Evolutionary conservation across 2,888 invertebrate species (phyloP).

Genomic region (Chironomus tentans): DNA sequence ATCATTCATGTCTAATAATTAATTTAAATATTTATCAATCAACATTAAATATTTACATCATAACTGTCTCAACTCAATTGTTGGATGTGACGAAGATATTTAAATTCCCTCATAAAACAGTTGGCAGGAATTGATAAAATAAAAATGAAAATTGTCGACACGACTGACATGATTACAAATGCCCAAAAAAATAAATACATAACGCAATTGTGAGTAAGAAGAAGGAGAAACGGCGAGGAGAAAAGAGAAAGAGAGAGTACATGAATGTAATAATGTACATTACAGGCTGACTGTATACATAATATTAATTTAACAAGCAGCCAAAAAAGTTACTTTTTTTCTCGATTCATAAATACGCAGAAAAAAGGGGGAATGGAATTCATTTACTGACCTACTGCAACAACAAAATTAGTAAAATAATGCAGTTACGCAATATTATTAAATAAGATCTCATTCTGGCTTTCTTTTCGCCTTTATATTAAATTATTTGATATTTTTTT

Average conservation of each 20-base stretch:
- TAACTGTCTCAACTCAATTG: too few species aligned
- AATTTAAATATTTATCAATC: too few species aligned
- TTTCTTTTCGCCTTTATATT: neutral
- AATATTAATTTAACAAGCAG: neutral
- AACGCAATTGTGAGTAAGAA: neutral
- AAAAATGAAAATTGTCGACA: neutral
- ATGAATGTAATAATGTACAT: neutral
- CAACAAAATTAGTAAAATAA: conserved; percentile 1
- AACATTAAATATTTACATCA: too few species aligned
- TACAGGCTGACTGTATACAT: neutral
- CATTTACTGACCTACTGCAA: conserved; percentile 23
- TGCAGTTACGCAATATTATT: conserved; percentile 19
- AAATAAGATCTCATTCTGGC: neutral
- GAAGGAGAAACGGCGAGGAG: neutral
- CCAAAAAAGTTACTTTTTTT: neutral
- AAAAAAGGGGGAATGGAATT: neutral
- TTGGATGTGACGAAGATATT: too few species aligned
- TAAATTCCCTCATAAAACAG: too few species aligned
- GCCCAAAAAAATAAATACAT: neutral
- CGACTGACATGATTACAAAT: neutral
- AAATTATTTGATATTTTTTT: neutral
- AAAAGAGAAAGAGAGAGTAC: neutral
- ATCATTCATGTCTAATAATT: too few species aligned
- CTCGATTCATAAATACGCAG: neutral
- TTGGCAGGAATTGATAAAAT: neutral